Percentiles rank a stretch among this genome's conserved stretches.
These are phyloP conservation scores for Oostethus manadensis DNA, from an alignment of 2,113 vertebrate genomes.

Conservation along the genomic window DNA sequence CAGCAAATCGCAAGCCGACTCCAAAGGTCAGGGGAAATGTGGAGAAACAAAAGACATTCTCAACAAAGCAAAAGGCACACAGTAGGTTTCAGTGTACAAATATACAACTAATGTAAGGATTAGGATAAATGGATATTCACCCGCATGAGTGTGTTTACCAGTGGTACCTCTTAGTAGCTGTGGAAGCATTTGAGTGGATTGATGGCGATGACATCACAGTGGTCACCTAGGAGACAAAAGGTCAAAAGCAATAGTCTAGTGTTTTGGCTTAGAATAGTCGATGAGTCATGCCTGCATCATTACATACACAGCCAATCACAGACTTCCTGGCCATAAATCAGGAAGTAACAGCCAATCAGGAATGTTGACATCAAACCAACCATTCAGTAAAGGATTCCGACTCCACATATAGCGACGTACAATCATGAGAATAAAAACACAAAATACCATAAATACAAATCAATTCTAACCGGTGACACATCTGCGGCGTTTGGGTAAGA, in stretches of 20 bases:
- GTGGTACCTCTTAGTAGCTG: conserved; percentile 6
- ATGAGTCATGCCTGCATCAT: conserved; percentile 58
- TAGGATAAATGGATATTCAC: conserved; percentile 26
- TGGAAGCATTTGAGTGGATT: background rate
- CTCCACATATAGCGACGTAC: no score
- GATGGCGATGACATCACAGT: conserved; percentile 34
- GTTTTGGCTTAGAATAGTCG: conserved; percentile 47
- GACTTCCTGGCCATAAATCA: conserved; percentile 9
- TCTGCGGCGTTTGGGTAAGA: no score
- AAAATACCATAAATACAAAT: no score
- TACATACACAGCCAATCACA: conserved; percentile 25
- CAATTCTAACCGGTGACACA: no score
- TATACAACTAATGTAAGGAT: background rate
- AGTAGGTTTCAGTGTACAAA: no score
- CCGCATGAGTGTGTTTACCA: conserved; percentile 12
- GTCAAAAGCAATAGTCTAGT: conserved; percentile 34
- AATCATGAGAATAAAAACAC: background rate
- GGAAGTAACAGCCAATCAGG: conserved; percentile 11
- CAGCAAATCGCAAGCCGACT: no score
- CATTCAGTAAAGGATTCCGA: no score
- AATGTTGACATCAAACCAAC: background rate
- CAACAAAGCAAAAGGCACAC: background rate
- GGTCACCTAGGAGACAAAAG: conserved; percentile 56
- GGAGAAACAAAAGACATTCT: background rate
- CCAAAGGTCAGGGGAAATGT: background rate